These are phyloP conservation scores for Drosophila sulfurigaster DNA, from an alignment of 1,140 invertebrate species.

Conservation along the genomic window DNA sequence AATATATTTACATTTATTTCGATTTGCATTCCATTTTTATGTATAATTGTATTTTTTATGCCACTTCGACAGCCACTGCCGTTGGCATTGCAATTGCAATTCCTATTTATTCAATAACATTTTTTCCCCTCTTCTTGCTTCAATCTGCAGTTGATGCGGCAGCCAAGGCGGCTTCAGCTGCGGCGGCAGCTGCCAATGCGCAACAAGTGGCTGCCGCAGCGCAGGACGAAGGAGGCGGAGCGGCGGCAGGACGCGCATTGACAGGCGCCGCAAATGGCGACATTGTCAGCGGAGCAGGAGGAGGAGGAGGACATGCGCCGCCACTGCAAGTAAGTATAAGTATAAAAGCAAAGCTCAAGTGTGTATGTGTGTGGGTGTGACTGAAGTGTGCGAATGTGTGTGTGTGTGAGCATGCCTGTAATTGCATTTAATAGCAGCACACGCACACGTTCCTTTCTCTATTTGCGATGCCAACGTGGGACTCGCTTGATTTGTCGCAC, in stretches of 20 bases:
- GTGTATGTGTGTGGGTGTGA: constrained; percentile 42
- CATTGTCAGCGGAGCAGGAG: constrained; percentile 73
- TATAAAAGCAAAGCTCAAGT: constrained; percentile 18
- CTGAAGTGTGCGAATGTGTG: constrained; percentile 36
- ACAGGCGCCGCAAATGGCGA: constrained; percentile 88
- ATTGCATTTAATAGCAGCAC: constrained; percentile 73
- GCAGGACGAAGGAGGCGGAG: constrained; percentile 60
- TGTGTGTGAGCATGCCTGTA: constrained; percentile 63
- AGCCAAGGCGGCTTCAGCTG: constrained; percentile 51
- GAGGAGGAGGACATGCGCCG: constrained; percentile 84
- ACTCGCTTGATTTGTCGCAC: constrained; percentile 67
- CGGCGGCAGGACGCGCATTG: constrained; percentile 42
- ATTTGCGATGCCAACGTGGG: constrained; percentile 37
- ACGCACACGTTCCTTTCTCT: constrained; percentile 19
- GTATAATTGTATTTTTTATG: neutral
- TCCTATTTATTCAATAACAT: constrained; percentile 11
- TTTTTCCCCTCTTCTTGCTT: neutral
- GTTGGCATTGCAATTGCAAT: neutral
- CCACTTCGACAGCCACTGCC: too few species aligned
- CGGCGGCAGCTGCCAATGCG: constrained; percentile 56
- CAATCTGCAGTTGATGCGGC: constrained; percentile 71
- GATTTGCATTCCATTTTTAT: constrained; percentile 1
- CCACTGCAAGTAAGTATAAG: constrained; percentile 88
- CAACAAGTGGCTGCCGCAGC: constrained; percentile 71
- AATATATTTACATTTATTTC: neutral